phyloP scores from a whole-genome alignment of 2,888 invertebrate genomes.

The Clitarchus hookeri region DNA sequence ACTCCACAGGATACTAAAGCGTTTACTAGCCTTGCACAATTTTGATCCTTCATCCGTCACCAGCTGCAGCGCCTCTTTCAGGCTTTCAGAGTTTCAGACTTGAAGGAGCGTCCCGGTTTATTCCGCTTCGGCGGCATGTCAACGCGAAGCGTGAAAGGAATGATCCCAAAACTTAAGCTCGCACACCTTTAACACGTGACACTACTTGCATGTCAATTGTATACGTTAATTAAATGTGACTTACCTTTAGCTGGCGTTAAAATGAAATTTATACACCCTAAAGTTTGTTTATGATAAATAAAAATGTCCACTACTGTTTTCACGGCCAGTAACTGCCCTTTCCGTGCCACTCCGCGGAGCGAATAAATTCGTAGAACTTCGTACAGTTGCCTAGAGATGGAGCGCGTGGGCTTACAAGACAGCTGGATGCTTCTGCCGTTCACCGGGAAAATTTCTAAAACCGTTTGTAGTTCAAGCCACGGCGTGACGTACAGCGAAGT shows the following conservation, averaged over 20 bases:
- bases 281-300: slow-evolving; percentile 3
- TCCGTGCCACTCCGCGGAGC: background rate
- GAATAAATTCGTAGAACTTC: background rate
- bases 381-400: slow-evolving; percentile 5
- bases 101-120: background rate
- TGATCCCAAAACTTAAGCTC: background rate
- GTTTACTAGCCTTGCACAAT: too few relatives aligned
- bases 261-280: background rate
- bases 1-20: too few relatives aligned
- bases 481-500: background rate
- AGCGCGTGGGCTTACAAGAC: background rate
- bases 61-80: background rate
- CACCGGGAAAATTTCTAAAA: background rate
- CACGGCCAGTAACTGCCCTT: background rate
- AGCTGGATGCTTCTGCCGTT: background rate
- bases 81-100: background rate
- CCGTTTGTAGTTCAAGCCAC: background rate
- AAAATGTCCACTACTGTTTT: background rate
- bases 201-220: background rate
- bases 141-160: background rate
- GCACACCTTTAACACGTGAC: background rate
- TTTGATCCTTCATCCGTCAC: background rate
- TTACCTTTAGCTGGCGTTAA: background rate
- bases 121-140: background rate
- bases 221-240: background rate